phyloP scores from a whole-genome alignment of 2,113 vertebrate species.

The Antidorcas marsupialis region DNA sequence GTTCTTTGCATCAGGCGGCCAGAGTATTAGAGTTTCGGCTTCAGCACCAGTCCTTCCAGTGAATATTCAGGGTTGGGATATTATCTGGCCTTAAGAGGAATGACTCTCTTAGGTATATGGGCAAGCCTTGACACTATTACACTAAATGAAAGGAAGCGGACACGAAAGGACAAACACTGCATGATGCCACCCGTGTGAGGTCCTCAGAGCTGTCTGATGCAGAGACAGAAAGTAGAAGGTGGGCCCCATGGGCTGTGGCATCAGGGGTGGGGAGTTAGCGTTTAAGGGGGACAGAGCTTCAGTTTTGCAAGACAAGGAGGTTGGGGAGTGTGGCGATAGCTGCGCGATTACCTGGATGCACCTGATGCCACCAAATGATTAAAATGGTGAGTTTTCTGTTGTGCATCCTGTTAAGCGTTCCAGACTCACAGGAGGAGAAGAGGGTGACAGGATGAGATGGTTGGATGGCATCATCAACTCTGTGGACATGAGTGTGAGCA shows the following conservation, averaged over 20 bases:
- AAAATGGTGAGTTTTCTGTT: neutral
- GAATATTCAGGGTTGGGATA: neutral
- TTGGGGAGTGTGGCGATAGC: rapidly evolving
- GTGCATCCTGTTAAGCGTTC: too few species aligned
- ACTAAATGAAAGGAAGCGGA: neutral
- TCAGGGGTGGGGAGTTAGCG: rapidly evolving
- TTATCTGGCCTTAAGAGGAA: neutral
- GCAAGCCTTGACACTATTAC: rapidly evolving
- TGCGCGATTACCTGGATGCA: rapidly evolving
- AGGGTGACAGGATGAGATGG: neutral
- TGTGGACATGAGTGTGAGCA: neutral
- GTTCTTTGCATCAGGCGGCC: neutral
- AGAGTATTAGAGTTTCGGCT: neutral
- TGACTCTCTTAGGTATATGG: too few species aligned
- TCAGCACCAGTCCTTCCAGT: neutral
- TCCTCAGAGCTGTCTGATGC: rapidly evolving
- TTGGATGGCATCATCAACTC: neutral
- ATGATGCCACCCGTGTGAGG: rapidly evolving
- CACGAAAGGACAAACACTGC: rapidly evolving
- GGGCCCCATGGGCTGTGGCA: rapidly evolving
- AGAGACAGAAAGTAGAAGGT: too few species aligned
- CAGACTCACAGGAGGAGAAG: neutral
- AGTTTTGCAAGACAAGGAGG: too few species aligned
- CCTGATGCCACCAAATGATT: rapidly evolving
- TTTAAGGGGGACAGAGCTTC: neutral